Conservation (phyloP, 2,888 invertebrate genomes). For the Myopa testacea region DNA sequence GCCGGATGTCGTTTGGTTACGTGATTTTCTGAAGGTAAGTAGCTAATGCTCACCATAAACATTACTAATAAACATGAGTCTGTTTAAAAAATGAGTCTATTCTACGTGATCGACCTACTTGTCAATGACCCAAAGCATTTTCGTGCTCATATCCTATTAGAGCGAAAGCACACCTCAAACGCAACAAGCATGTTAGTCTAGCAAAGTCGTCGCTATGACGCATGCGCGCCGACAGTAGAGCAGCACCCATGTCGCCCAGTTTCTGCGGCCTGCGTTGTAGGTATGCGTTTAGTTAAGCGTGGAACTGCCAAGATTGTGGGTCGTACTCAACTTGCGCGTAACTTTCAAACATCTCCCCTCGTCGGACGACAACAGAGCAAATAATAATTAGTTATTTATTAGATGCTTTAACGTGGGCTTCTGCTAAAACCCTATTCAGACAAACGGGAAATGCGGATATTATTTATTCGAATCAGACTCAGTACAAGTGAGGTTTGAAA, state of each 20-base stretch:
- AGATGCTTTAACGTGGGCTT: constrained; percentile 6
- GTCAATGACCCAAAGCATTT: constrained; percentile 15
- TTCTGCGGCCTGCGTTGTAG: neutral
- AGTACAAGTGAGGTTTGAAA: constrained; percentile 30
- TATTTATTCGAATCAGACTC: constrained; percentile 1
- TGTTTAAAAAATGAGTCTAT: neutral
- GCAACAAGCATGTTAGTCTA: neutral
- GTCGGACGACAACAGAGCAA: neutral
- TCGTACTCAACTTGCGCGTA: constrained; percentile 42
- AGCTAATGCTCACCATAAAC: neutral
- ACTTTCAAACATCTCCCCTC: constrained; percentile 20
- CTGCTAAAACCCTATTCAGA: constrained; percentile 25
- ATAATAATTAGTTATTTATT: neutral
- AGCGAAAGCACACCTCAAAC: neutral
- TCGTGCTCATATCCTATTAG: neutral
- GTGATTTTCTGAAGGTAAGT: constrained; percentile 87
- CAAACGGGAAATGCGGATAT: constrained; percentile 28
- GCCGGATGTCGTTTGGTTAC: constrained; percentile 87
- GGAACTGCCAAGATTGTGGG: constrained; percentile 56
- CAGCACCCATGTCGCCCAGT: constrained; percentile 14
- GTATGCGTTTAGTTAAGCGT: constrained; percentile 51
- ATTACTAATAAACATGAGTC: neutral
- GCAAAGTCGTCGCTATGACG: constrained; percentile 25
- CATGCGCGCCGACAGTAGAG: constrained; percentile 13
- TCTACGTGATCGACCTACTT: neutral